Evolutionary conservation across 1,140 invertebrate species (phyloP).

Genomic region (Drosophila virilis): DNA sequence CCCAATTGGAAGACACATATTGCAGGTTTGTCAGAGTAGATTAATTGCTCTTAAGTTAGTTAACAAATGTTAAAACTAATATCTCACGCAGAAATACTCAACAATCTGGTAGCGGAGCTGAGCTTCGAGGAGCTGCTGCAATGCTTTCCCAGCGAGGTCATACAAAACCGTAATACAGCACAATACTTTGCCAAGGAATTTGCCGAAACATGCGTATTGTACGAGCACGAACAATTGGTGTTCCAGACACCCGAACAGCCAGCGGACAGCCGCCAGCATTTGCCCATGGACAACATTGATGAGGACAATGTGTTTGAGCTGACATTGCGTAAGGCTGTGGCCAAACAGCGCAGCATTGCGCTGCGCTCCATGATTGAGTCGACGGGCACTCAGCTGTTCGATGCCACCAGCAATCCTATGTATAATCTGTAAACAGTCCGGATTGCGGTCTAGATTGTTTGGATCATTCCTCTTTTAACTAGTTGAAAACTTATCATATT

Average conservation of each 20-base stretch:
- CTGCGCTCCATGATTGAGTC: conserved; percentile 81
- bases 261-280: conserved; percentile 50
- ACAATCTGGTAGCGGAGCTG: conserved; percentile 72
- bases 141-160: conserved; percentile 79
- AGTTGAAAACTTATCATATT: conserved; percentile 60
- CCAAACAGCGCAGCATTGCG: conserved; percentile 80
- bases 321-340: conserved; percentile 76
- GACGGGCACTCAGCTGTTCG: conserved; percentile 80
- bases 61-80: no score
- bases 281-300: conserved; percentile 82
- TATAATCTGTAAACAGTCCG: conserved; percentile 68
- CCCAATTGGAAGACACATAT: conserved; percentile 77
- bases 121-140: conserved; percentile 80
- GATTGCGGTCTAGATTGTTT: neutral
- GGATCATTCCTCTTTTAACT: conserved; percentile 42
- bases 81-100: conserved; percentile 68
- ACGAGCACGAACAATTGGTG: conserved; percentile 68
- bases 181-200: conserved; percentile 77
- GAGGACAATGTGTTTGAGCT: conserved; percentile 82
- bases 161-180: conserved; percentile 70
- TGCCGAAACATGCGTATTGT: conserved; percentile 66
- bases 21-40: conserved; percentile 46
- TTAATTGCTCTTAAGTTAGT: no score
- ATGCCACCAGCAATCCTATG: conserved; percentile 82
- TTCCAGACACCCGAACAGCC: conserved; percentile 56